A percentile compares a stretch with the other conserved stretches of the same genome.
Evolutionary conservation across 2,797 vertebrate species (phyloP).

Genomic region (Scleropages formosus): DNA sequence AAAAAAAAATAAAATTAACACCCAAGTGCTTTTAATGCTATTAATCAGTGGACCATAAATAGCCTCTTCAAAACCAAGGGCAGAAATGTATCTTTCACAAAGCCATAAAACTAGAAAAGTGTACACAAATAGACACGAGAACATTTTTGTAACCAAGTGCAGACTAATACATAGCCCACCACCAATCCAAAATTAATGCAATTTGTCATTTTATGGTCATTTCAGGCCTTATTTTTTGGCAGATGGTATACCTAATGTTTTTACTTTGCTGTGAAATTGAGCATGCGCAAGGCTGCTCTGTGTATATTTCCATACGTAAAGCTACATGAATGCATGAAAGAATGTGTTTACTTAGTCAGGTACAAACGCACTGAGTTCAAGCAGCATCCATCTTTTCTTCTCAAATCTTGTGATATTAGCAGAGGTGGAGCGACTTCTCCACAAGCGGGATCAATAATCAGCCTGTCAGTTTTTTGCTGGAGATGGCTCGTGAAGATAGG

Average conservation of each 20-base stretch:
- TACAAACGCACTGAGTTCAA: not conserved
- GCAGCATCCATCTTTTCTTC: not conserved
- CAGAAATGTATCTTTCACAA: constrained; percentile 31
- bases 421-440: constrained; percentile 40
- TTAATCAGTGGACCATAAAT: constrained; percentile 44
- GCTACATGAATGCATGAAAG: not conserved
- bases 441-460: constrained; percentile 55
- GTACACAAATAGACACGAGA: constrained; percentile 29
- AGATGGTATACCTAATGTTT: constrained; percentile 55
- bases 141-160: not conserved
- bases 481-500: constrained; percentile 13
- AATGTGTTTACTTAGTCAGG: not conserved
- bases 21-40: constrained; percentile 17
- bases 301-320: constrained; percentile 4
- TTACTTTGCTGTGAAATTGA: constrained; percentile 35
- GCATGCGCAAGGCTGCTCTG: not conserved
- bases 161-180: constrained; percentile 35
- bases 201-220: constrained; percentile 46
- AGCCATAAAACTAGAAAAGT: constrained; percentile 25
- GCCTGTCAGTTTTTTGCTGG: constrained; percentile 58
- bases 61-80: constrained; percentile 33
- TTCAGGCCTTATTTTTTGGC: constrained; percentile 45
- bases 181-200: constrained; percentile 48
- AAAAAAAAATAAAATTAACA: not conserved
- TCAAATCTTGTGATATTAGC: constrained; percentile 30